Evolutionary conservation across 2,113 vertebrate species (phyloP).

Genomic region (Megaptera novaeangliae): DNA sequence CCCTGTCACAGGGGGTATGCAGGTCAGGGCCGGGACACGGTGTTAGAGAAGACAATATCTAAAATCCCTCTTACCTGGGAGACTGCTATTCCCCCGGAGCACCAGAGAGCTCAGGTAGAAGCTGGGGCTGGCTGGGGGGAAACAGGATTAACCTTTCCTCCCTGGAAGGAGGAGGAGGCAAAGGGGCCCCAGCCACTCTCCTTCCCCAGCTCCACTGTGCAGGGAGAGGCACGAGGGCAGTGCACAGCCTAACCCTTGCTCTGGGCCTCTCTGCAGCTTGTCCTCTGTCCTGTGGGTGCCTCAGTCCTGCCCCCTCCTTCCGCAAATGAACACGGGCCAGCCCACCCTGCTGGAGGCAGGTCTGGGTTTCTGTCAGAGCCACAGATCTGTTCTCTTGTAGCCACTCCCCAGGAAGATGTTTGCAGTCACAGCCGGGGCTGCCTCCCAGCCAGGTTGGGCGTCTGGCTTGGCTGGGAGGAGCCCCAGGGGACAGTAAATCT

Average conservation of each 20-base stretch:
- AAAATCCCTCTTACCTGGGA: neutral
- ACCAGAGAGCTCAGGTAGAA: neutral
- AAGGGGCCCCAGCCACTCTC: neutral
- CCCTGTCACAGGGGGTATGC: neutral
- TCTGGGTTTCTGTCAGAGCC: neutral
- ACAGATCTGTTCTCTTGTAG: neutral
- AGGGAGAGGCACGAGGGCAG: neutral
- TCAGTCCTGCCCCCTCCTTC: neutral
- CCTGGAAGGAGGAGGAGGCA: neutral
- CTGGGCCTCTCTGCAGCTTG: neutral
- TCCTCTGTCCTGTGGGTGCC: neutral
- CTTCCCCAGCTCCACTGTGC: neutral
- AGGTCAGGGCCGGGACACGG: neutral
- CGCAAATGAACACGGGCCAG: neutral
- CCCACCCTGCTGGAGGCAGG: neutral
- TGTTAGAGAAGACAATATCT: neutral
- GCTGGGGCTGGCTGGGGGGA: neutral
- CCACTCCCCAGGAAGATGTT: constrained; percentile 28
- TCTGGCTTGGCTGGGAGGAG: neutral
- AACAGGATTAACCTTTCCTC: neutral
- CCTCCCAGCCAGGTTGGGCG: neutral
- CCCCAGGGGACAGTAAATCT: neutral
- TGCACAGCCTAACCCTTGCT: neutral
- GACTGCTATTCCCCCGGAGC: no score
- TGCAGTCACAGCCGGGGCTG: constrained; percentile 24